These are phyloP conservation scores for Caenorhabditis sulstoni DNA, from an alignment of 2,888 invertebrate species.

Conservation along the genomic window DNA sequence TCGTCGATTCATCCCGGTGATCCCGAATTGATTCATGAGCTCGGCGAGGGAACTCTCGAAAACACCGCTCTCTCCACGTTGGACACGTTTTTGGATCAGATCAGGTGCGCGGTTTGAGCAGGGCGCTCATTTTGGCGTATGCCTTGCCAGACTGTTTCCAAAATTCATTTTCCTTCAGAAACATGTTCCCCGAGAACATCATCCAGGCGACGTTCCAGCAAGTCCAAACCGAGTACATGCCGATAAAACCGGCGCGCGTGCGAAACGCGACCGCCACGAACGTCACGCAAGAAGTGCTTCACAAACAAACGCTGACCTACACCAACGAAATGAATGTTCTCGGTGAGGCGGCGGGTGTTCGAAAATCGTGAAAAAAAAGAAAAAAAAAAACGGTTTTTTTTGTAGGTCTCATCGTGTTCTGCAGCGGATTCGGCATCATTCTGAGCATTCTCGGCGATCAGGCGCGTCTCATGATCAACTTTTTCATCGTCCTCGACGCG, in stretches of 20 bases:
- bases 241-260: conserved; percentile 52
- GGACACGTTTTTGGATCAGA: conserved; percentile 91
- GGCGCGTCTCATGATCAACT: conserved; percentile 88
- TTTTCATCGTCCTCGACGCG: conserved; percentile 91
- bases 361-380: too few species aligned
- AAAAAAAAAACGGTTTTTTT: background rate
- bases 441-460: conserved; percentile 89
- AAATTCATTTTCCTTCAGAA: conserved; percentile 83
- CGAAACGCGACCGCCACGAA: conserved; percentile 65
- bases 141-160: too few species aligned
- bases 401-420: conserved; percentile 90
- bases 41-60: conserved; percentile 78
- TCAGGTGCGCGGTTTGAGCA: conserved; percentile 84
- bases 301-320: conserved; percentile 79
- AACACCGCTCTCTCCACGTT: conserved; percentile 82
- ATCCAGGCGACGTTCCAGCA: conserved; percentile 86
- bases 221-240: conserved; percentile 79
- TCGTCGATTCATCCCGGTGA: conserved; percentile 85
- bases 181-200: conserved; percentile 92
- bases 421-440: conserved; percentile 90
- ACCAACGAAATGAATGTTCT: conserved; percentile 86
- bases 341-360: too few species aligned
- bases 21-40: conserved; percentile 81
- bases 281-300: conserved; percentile 63
- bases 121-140: too few species aligned